Percentiles rank a stretch among this genome's conserved stretches.
Conservation (phyloP, 2,797 vertebrate species). For the Erpetoichthys calabaricus region DNA sequence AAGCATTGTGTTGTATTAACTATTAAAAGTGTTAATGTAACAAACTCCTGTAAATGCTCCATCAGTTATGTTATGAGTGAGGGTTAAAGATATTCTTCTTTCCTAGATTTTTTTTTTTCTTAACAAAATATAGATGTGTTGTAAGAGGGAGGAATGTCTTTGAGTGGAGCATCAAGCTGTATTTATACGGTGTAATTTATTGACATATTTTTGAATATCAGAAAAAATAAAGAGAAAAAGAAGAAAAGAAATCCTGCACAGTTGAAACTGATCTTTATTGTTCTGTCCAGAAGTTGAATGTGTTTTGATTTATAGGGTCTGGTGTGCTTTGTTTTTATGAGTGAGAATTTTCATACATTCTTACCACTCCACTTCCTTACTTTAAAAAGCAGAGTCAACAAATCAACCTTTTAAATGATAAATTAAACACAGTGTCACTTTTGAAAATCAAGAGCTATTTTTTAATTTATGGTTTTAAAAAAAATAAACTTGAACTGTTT, state of each 20-base stretch:
- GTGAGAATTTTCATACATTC: not conserved
- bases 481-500: slow-evolving; percentile 49
- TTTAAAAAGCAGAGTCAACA: slow-evolving; percentile 12
- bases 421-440: slow-evolving; percentile 38
- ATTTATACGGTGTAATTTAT: no score
- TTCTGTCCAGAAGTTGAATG: slow-evolving; percentile 22
- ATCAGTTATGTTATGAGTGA: no score
- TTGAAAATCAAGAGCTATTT: slow-evolving; percentile 47
- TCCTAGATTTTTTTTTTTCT: no score
- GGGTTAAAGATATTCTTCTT: no score
- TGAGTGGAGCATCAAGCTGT: no score
- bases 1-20: no score
- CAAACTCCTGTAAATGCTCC: no score
- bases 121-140: no score
- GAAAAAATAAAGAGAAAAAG: not conserved
- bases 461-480: slow-evolving; percentile 56
- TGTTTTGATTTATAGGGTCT: slow-evolving; percentile 15
- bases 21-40: no score
- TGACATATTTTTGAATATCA: no score
- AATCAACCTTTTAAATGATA: slow-evolving; percentile 15
- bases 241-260: slow-evolving; percentile 14
- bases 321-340: not conserved
- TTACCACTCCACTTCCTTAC: slow-evolving; percentile 2
- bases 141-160: no score
- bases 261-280: slow-evolving; percentile 30